A percentile compares a stretch with the other conserved stretches of the same genome.
Conservation (phyloP, 2,797 vertebrate species). For the Eulemur rubriventer region DNA sequence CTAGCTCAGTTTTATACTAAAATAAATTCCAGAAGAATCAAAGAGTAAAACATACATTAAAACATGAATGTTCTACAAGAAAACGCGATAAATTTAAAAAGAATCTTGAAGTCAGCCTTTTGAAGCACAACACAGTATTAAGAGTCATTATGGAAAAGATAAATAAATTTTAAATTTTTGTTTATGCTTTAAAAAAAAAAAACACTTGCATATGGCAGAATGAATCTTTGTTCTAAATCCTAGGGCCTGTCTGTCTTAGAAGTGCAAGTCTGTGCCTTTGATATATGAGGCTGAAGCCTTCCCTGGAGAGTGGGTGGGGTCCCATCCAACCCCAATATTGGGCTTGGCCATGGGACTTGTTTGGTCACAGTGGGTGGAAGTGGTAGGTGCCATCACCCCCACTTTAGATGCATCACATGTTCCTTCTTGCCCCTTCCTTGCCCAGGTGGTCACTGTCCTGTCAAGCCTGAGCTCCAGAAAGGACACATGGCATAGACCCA, state of each 20-base stretch:
- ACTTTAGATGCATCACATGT: rapidly evolving
- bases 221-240: not conserved
- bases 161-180: not conserved
- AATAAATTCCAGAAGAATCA: not conserved
- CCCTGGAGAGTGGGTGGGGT: not conserved
- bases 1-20: not conserved
- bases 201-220: not conserved
- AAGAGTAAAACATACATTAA: not conserved
- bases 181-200: not conserved
- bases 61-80: not conserved
- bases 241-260: not conserved
- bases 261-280: not conserved
- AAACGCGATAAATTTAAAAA: not conserved
- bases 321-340: rapidly evolving
- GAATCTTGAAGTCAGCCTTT: not conserved
- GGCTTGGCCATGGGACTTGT: not conserved
- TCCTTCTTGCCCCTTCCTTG: not conserved
- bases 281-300: rapidly evolving
- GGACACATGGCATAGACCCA: not conserved
- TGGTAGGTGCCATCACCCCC: no score
- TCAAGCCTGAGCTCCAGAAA: not conserved
- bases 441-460: not conserved
- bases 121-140: not conserved
- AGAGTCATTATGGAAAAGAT: not conserved
- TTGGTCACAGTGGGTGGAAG: not conserved